A percentile compares a stretch with the other conserved stretches of the same genome.
Evolutionary conservation across 2,113 vertebrate genomes (phyloP).

Genomic region (Corynorhinus townsendii): DNA sequence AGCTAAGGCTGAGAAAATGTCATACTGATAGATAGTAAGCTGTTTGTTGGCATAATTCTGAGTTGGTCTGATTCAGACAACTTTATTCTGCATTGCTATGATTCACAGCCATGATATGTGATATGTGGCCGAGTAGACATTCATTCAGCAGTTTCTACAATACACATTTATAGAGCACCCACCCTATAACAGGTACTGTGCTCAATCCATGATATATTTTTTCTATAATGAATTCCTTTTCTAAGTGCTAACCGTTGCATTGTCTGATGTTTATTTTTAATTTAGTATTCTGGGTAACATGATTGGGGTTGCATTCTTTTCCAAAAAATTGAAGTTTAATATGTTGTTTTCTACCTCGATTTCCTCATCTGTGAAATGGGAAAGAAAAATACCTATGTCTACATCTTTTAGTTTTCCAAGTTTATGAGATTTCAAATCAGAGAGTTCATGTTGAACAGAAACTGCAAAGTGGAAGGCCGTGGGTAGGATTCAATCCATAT

Average conservation of each 20-base stretch:
- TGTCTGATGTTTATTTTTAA: not conserved
- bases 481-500: not conserved
- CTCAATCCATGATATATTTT: not conserved
- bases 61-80: not conserved
- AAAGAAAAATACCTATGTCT: not conserved
- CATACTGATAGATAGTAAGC: not conserved
- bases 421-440: not conserved
- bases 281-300: not conserved
- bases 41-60: not conserved
- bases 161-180: not conserved
- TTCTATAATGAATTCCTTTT: not conserved
- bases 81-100: not conserved
- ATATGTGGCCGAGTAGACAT: not conserved
- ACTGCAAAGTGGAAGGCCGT: not conserved
- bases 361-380: not conserved
- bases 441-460: not conserved
- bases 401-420: not conserved
- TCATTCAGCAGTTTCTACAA: not conserved
- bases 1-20: not conserved
- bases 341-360: not conserved
- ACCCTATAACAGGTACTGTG: not conserved
- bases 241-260: not conserved
- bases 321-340: not conserved
- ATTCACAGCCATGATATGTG: not conserved
- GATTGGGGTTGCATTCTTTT: not conserved